These are phyloP conservation scores for Orthonychiurus folsomi DNA, from an alignment of 2,888 invertebrate genomes.

Conservation along the genomic window DNA sequence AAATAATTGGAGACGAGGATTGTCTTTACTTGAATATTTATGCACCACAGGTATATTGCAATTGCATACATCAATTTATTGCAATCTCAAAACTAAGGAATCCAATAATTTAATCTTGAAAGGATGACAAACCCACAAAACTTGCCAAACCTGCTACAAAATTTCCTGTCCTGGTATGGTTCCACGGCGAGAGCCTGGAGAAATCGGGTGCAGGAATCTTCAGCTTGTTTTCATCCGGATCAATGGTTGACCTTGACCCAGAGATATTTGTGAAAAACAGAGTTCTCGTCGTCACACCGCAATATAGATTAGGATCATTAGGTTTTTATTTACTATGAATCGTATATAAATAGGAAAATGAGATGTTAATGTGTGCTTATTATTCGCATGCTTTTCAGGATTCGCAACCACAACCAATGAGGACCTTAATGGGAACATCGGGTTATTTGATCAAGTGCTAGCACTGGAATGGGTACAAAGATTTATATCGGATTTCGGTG, in stretches of 20 bases:
- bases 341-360: not conserved
- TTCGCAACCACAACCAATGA: conserved; percentile 28
- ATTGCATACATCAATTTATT: not conserved
- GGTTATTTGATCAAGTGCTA: conserved; percentile 27
- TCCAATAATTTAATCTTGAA: conserved; percentile 8
- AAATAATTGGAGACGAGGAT: conserved; percentile 24
- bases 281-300: conserved; percentile 33
- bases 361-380: not conserved
- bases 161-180: conserved; percentile 36
- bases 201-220: conserved; percentile 16
- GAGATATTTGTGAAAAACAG: conserved; percentile 28
- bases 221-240: conserved; percentile 26
- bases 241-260: conserved; percentile 25
- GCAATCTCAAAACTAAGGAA: not conserved
- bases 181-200: conserved; percentile 34
- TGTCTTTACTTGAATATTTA: conserved; percentile 29
- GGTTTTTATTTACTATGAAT: conserved; percentile 16
- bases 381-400: conserved; percentile 17
- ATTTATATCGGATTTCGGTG: conserved; percentile 28
- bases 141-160: not conserved
- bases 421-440: conserved; percentile 34
- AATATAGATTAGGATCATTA: conserved; percentile 35
- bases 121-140: not conserved
- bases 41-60: conserved; percentile 15
- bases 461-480: conserved; percentile 33